Evolutionary conservation across 2,113 vertebrate species (phyloP).

Genomic region (Craseonycteris thonglongyai): DNA sequence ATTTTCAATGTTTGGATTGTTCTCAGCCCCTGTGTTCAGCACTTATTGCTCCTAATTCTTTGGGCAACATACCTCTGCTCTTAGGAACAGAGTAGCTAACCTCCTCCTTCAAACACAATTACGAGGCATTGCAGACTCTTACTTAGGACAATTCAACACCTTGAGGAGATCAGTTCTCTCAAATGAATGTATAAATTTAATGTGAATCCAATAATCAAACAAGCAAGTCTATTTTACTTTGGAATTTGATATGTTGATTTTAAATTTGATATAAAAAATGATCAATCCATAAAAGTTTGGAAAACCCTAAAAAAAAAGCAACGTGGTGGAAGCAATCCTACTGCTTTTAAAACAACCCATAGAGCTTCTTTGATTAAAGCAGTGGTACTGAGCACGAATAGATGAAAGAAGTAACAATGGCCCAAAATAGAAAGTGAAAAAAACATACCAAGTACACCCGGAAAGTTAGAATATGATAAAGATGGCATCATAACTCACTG

Average conservation of each 20-base stretch:
- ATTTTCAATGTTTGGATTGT: neutral
- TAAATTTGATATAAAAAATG: neutral
- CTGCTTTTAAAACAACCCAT: neutral
- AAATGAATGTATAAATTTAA: neutral
- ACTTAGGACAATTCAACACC: neutral
- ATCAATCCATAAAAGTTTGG: neutral
- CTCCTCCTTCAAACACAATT: neutral
- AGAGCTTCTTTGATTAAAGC: neutral
- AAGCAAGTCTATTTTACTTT: neutral
- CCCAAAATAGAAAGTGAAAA: neutral
- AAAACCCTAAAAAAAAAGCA: neutral
- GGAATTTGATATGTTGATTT: neutral
- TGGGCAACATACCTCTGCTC: neutral
- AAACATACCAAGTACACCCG: neutral
- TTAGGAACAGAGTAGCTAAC: neutral
- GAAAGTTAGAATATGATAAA: neutral
- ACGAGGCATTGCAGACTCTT: neutral
- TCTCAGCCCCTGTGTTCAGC: neutral
- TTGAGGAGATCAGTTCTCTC: neutral
- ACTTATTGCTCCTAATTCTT: neutral
- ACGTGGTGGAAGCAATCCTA: neutral
- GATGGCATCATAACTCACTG: neutral
- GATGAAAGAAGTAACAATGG: neutral
- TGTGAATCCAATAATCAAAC: neutral
- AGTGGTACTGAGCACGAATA: neutral